Evolutionary conservation across 2,113 vertebrate species (phyloP).

Genomic region (Corydoras sp.): DNA sequence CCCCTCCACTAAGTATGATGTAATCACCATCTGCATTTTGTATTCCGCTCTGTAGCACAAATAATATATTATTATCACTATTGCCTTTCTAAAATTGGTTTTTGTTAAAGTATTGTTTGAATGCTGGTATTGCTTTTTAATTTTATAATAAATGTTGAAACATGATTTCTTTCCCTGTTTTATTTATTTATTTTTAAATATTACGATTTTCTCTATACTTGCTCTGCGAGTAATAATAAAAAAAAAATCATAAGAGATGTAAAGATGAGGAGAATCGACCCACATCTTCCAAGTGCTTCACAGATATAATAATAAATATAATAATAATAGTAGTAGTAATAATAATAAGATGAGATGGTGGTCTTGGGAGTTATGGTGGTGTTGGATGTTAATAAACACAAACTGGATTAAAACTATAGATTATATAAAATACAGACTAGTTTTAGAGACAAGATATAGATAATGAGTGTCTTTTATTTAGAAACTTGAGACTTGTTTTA

Average conservation of each 20-base stretch:
- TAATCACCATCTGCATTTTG: conserved; percentile 57
- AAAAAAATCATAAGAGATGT: too few species aligned
- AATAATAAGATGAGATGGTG: too few species aligned
- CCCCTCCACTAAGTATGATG: conserved; percentile 51
- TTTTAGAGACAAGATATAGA: too few species aligned
- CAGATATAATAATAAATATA: neutral
- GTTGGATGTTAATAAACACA: too few species aligned
- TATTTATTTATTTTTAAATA: conserved; percentile 38
- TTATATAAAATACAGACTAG: too few species aligned
- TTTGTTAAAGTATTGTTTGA: conserved; percentile 63
- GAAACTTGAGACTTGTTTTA: too few species aligned
- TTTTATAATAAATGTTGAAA: conserved; percentile 78
- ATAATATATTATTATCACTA: conserved; percentile 48
- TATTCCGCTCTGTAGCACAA: conserved; percentile 54
- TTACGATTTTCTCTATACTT: neutral
- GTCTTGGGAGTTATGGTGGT: too few species aligned
- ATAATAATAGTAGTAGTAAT: too few species aligned
- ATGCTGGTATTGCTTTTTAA: conserved; percentile 68
- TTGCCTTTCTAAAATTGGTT: conserved; percentile 37
- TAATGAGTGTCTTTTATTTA: too few species aligned
- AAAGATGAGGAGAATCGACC: neutral
- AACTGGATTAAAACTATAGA: too few species aligned
- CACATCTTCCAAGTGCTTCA: neutral
- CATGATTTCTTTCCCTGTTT: conserved; percentile 57
- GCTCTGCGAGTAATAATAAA: neutral